phyloP scores from a whole-genome alignment of 2,888 invertebrate genomes.

The Andrena minutula region DNA sequence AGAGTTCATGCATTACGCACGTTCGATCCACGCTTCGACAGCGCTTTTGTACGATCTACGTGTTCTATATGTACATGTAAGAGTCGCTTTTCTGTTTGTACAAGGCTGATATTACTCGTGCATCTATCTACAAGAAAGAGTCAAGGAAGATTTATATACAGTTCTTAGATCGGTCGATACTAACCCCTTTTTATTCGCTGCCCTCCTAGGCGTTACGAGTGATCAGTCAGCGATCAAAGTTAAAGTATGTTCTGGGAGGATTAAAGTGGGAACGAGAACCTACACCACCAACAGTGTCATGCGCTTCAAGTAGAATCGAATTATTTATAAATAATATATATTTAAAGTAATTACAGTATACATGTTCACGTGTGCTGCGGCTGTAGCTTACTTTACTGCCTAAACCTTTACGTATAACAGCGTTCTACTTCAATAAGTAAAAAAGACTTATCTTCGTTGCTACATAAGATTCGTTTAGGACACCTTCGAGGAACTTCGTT shows the following conservation, averaged over 20 bases:
- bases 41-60: constrained; percentile 33
- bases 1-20: constrained; percentile 67
- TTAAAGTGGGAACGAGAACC: constrained; percentile 41
- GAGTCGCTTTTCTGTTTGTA: constrained; percentile 16
- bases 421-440: neutral
- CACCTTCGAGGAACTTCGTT: constrained; percentile 39
- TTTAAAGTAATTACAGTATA: constrained; percentile 32
- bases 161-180: neutral
- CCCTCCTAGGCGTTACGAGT: neutral
- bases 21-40: constrained; percentile 42
- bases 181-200: neutral
- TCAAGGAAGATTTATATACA: constrained; percentile 30
- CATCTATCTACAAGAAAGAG: constrained; percentile 43
- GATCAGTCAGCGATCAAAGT: neutral
- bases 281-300: constrained; percentile 55
- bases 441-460: neutral
- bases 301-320: constrained; percentile 37
- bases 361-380: neutral
- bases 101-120: constrained; percentile 31
- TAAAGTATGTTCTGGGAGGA: constrained; percentile 5
- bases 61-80: constrained; percentile 43
- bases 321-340: constrained; percentile 43
- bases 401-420: neutral
- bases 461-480: neutral
- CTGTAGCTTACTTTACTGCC: neutral